Base-by-base conservation (phyloP, 2,888 invertebrate genomes). In the Drepanosiphum platanoidis region DNA sequence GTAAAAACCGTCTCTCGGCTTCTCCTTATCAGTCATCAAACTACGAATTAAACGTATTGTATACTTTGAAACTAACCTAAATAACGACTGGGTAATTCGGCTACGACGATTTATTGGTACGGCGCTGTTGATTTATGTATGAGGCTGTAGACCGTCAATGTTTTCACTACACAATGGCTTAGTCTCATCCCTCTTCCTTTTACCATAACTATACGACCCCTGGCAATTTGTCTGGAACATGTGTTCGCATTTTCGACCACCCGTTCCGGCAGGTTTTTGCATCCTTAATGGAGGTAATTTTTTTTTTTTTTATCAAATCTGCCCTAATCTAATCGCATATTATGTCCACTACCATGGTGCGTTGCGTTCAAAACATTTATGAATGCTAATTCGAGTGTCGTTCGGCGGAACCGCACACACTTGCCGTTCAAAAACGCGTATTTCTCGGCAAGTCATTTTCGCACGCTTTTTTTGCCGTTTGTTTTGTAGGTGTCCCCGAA, bases 71-170 rank as follows among this genome's bases (percentile, higher is more conserved):
- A 77, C 84, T 77, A 77, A 77, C 68, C 77, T 84, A 68, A 84
- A 84, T 84, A 84, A 84, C 68, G 68, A 77, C 84, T 58, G 84
- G 68, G 84, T 84, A 77, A 77, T 75, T 68, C 22, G 52, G 75
- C 66, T 13, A 39, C 34, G 68, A 84, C 84, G 84, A 84, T 84
- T 84, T 84, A 84, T 84, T 64, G 84, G 77, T 68, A 58, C 66
- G 68, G 52, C 52, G 77, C 58, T 68, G 77, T 75, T 84, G 84
- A 84, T 84, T 84, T 84, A 84, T 84, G 77, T 77, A 68, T 84
- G 66, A 82, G 81, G 70, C 58, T 81, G 83, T 74, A 75, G 84
- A 77, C 77, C 84, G 66, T 75, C 84, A 82, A 72, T 82, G 81
- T 82, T 71, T 82, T 71, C 71, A 72, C 81, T 82, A 71, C 61